Conservation (phyloP, 2,797 vertebrate species). For the Anas bernieri region DNA sequence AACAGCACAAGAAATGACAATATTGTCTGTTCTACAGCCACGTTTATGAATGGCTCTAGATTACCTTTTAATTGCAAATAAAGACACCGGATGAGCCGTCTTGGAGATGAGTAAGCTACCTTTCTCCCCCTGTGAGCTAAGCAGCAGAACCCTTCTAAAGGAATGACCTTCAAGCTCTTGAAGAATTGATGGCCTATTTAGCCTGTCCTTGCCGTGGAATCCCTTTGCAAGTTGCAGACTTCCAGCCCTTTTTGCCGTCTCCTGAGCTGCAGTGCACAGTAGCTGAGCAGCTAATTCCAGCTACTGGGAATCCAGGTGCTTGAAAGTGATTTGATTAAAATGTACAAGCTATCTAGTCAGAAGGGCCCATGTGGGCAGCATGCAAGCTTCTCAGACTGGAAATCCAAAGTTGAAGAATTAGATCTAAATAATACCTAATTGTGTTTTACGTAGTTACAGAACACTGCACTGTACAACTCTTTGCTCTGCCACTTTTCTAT, state of each 20-base stretch:
- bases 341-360: not conserved
- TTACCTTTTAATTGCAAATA: not conserved
- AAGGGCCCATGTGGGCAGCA: not conserved
- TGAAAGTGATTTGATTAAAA: not conserved
- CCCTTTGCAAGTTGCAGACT: not conserved
- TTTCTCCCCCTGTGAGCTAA: not conserved
- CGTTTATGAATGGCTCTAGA: not conserved
- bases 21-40: not conserved
- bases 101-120: not conserved
- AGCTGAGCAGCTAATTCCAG: not conserved
- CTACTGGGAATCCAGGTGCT: not conserved
- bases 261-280: rapidly evolving
- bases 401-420: not conserved
- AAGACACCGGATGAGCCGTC: not conserved
- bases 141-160: not conserved
- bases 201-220: not conserved
- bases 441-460: not conserved
- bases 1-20: not conserved
- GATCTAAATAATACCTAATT: not conserved
- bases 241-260: not conserved
- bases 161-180: not conserved
- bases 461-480: not conserved
- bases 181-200: not conserved
- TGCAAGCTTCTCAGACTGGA: not conserved
- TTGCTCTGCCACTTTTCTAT: not conserved